A percentile compares a stretch with the other conserved stretches of the same genome.
Evolutionary conservation across 2,797 vertebrate species (phyloP).

Genomic region (Ctenopoma multispine): DNA sequence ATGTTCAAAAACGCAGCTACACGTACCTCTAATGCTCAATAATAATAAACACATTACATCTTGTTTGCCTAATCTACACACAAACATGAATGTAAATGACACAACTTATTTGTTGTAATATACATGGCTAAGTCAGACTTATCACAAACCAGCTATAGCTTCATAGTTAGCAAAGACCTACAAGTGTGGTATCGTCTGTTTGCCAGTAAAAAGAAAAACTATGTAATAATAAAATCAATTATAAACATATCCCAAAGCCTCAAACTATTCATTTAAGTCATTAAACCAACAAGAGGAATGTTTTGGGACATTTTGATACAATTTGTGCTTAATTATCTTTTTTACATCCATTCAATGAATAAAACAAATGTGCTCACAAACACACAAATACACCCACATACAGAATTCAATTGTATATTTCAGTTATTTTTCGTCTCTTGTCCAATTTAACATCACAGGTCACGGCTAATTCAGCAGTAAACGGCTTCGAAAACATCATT

Average conservation of each 20-base stretch:
- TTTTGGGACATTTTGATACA: constrained; percentile 46
- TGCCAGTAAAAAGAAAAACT: not conserved
- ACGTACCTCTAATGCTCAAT: not conserved
- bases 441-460: constrained; percentile 40
- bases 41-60: not conserved
- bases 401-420: constrained; percentile 38
- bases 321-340: constrained; percentile 73
- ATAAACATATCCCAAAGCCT: constrained; percentile 11
- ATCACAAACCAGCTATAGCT: not conserved
- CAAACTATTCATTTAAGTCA: constrained; percentile 26
- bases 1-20: not conserved
- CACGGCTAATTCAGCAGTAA: constrained; percentile 36
- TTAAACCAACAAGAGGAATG: constrained; percentile 29
- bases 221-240: not conserved
- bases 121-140: not conserved
- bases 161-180: not conserved
- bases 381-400: constrained; percentile 16
- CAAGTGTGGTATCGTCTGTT: not conserved
- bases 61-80: not conserved
- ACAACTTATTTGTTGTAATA: not conserved
- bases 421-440: constrained; percentile 21
- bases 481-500: constrained; percentile 47
- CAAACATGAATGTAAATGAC: not conserved
- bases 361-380: constrained; percentile 19
- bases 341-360: constrained; percentile 37